Evolutionary conservation across 2,113 vertebrate genomes (phyloP).

Genomic region (Paratilapia polleni): DNA sequence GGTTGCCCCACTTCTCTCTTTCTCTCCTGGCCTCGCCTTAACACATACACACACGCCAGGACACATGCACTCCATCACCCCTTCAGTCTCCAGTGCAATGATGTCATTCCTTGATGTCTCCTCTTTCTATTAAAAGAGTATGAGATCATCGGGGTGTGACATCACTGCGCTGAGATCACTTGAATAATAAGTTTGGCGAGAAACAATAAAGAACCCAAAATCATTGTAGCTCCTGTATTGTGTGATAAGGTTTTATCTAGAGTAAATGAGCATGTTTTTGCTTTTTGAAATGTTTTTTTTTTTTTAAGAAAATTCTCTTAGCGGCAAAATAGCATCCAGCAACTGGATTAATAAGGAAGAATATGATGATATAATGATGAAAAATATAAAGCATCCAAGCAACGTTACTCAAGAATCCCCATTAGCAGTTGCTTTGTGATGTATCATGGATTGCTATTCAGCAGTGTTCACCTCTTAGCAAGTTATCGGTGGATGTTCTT

Average conservation of each 20-base stretch:
- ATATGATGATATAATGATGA: background rate
- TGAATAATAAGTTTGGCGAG: constrained; percentile 2
- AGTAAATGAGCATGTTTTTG: background rate
- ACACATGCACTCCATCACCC: constrained; percentile 32
- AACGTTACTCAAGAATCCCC: background rate
- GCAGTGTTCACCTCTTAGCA: constrained; percentile 2
- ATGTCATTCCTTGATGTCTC: constrained; percentile 69
- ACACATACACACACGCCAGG: background rate
- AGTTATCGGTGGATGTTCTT: constrained; percentile 12
- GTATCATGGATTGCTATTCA: constrained; percentile 15
- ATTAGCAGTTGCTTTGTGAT: background rate
- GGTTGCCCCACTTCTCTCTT: background rate
- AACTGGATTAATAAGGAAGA: background rate
- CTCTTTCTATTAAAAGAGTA: constrained; percentile 49
- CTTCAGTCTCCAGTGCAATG: constrained; percentile 54
- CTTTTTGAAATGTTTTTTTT: background rate
- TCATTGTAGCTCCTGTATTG: background rate
- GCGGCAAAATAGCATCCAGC: background rate
- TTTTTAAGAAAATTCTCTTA: background rate
- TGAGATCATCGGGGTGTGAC: constrained; percentile 70
- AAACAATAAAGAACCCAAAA: background rate
- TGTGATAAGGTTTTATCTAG: background rate
- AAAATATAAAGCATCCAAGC: background rate
- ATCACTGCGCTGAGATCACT: constrained; percentile 43
- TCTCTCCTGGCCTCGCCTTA: background rate